These are phyloP conservation scores for Thymelicus sylvestris DNA, from an alignment of 2,888 invertebrate species.

Conservation along the genomic window DNA sequence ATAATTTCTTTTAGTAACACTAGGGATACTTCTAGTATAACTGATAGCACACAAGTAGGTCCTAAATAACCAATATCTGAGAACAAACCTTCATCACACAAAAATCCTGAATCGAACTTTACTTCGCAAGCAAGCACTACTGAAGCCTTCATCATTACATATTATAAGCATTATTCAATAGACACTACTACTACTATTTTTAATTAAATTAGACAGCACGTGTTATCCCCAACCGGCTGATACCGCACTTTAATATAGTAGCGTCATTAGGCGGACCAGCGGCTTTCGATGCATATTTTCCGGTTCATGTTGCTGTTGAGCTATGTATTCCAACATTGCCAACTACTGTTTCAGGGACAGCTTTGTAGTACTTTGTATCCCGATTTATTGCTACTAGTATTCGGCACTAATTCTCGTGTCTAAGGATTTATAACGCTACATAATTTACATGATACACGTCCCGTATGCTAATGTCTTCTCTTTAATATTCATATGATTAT, in stretches of 20 bases:
- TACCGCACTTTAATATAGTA: not conserved
- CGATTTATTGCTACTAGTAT: slow-evolving; percentile 17
- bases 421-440: slow-evolving; percentile 5
- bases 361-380: slow-evolving; percentile 2
- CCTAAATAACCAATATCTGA: too few relatives aligned
- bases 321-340: slow-evolving; percentile 8
- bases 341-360: slow-evolving; percentile 4
- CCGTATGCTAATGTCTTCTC: not conserved
- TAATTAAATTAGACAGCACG: too few relatives aligned
- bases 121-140: too few relatives aligned
- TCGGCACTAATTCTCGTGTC: slow-evolving; percentile 9
- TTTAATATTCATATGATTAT: not conserved
- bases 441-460: not conserved
- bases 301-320: not conserved
- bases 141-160: too few relatives aligned
- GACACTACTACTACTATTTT: too few relatives aligned
- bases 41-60: too few relatives aligned
- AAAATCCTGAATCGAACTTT: too few relatives aligned
- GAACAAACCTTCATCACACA: too few relatives aligned
- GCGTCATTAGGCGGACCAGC: not conserved
- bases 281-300: slow-evolving; percentile 13
- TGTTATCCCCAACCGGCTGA: not conserved
- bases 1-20: not conserved
- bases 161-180: too few relatives aligned
- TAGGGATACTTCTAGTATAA: too few relatives aligned